phyloP scores from a whole-genome alignment of 2,888 invertebrate species.

The Sesamia inferens region DNA sequence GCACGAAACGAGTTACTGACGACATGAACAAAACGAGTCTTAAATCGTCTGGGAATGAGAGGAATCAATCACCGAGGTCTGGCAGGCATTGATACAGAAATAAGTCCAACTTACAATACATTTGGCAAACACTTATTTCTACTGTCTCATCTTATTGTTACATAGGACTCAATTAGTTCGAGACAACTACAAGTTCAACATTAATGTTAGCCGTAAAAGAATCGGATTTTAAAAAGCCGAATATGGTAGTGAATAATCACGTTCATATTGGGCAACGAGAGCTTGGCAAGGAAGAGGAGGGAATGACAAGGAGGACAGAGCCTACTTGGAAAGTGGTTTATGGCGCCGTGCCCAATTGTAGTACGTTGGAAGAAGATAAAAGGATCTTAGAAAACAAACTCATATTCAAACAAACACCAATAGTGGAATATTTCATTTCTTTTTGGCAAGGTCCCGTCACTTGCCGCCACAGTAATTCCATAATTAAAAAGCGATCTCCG shows the following conservation, averaged over 20 bases:
- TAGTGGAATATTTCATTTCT: constrained; percentile 36
- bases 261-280: too few species aligned
- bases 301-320: background rate
- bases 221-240: background rate
- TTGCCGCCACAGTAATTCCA: constrained; percentile 36
- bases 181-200: too few species aligned
- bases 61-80: constrained; percentile 7
- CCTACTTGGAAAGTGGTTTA: background rate
- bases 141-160: constrained; percentile 3
- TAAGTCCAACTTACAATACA: constrained; percentile 6
- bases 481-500: constrained; percentile 48
- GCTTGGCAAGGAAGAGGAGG: background rate
- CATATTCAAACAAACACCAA: constrained; percentile 38
- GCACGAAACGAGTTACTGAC: background rate
- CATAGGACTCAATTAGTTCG: constrained; percentile 6
- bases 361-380: background rate
- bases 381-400: constrained; percentile 8
- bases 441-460: constrained; percentile 50
- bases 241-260: background rate
- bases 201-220: background rate
- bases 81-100: constrained; percentile 2
- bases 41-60: constrained; percentile 38
- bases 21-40: constrained; percentile 23
- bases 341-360: constrained; percentile 1
- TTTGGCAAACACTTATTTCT: constrained; percentile 8